These are phyloP conservation scores for Bombus superbus DNA, from an alignment of 1,140 invertebrate species.

Conservation along the genomic window DNA sequence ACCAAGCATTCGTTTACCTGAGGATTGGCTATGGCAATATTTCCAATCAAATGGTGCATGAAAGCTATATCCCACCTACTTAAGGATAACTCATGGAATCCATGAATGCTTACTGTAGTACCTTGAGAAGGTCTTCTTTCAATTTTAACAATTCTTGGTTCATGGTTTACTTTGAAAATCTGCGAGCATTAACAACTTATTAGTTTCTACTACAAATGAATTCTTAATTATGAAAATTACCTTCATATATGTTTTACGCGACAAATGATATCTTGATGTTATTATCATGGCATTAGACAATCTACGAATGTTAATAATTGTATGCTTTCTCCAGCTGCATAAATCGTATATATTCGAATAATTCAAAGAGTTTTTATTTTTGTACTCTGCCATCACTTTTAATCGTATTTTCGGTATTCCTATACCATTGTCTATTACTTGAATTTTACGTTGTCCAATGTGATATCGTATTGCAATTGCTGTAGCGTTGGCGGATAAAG, in stretches of 20 bases:
- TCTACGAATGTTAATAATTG: constrained; percentile 50
- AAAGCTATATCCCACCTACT: constrained; percentile 43
- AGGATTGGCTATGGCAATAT: constrained; percentile 64
- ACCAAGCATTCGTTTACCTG: constrained; percentile 52
- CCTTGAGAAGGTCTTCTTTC: constrained; percentile 67
- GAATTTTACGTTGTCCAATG: constrained; percentile 61
- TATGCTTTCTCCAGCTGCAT: neutral
- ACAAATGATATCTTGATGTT: constrained; percentile 61
- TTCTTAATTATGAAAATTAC: constrained; percentile 29
- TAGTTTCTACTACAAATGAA: neutral
- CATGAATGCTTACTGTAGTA: constrained; percentile 71
- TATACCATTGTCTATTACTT: constrained; percentile 76
- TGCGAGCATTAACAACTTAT: neutral
- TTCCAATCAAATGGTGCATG: constrained; percentile 62
- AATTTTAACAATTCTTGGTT: constrained; percentile 47
- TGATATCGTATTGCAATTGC: constrained; percentile 73
- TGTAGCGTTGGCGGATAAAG: constrained; percentile 65
- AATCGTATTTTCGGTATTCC: constrained; percentile 66
- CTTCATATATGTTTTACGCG: constrained; percentile 66
- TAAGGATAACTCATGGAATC: constrained; percentile 51
- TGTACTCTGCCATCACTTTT: constrained; percentile 55
- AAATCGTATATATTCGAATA: neutral
- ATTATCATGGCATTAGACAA: constrained; percentile 63
- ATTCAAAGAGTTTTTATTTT: neutral
- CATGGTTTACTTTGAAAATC: constrained; percentile 45